Base-by-base conservation (phyloP, 2,888 invertebrate species). In the Chelonus formosanus region DNA sequence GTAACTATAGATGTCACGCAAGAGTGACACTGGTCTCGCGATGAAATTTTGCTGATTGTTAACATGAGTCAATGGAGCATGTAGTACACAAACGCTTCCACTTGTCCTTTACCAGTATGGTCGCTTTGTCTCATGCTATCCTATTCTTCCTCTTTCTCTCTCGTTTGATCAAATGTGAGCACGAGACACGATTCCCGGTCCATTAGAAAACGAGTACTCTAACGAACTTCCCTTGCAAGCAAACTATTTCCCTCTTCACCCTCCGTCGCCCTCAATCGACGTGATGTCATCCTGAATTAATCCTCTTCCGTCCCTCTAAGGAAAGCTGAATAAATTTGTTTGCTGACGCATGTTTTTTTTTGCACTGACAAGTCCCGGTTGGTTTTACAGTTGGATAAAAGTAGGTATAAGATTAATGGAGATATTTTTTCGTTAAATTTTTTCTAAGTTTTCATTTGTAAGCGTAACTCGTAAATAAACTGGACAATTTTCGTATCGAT, bases 121-220 rank as follows among this genome's bases (percentile, higher is more conserved):
- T 53, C 34, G 36, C 43, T 31, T 45, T 36, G 35, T 43, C 36
- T 45, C 47, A 47, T 55, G 34, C 48, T 34, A 31, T 53, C 34
- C 56, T 35, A 20, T 45, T 59, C 6, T 31, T 34, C 10, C 36
- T 48, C 35, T 60, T 31, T 36, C 45, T 58, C 34, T 8, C 47
- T 58, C 35, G 47, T n/a, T 52, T 20, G 52, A 7, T 58, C 58
- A 40, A 60, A 50, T 40, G 20, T 50, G 58, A 66, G 45, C 44
- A 52, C 34, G 66, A 62, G 62, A 57, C 55, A 52, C 64, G 50
- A 60, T 60, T 44, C 55, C 52, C 56, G 44, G 48, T 67, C 72
- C 73, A 75, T 75, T 75, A 75, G 74, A 71, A 74, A 75, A 75
- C 74, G 72, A 74, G 70, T 60, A 31, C 59, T 10, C 59, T 74